Base-by-base conservation (phyloP, 92 coral and sea anemone species). In the Muricea muricata region DNA sequence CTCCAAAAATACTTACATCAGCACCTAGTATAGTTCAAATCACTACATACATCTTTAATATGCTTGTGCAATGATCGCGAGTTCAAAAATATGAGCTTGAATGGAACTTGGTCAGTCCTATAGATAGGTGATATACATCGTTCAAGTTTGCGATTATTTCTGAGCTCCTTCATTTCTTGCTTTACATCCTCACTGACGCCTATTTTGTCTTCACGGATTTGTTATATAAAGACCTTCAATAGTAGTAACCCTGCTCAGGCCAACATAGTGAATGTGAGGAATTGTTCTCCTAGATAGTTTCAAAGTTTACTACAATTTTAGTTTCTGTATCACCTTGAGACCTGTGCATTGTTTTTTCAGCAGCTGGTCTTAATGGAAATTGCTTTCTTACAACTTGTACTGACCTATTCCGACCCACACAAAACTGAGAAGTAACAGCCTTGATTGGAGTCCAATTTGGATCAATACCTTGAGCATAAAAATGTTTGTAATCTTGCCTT, bases 331-430 rank as follows among this genome's bases (percentile, higher is more conserved):
- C 81, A 68, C 87, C 87, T 70, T 83, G 87, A 23, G 82, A 70
- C 15, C 81, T 39, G 34, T 70, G 81, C 13, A 84, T 72, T 13
- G 87, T 84, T 71, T 73, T 84, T 25, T 82, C 88, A 18, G 82
- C 88, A 48, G 88, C 88, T 12, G 82, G 88, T 26, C 75, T 32
- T 7, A 84, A 39, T 24, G 82, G 87, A 57, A 84, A 73, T 11
- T 84, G 82, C 55, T 84, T 84, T 73, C 82, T 73, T 12, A 84
- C 81, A 84, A 37, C 42, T 37, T 37, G 42, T 37, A 9, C 42
- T 4, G 42, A 4, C 9, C 9, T 4, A 9, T 37, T 37, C 9
- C 42, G 4, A 37, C 42, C 42, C 42, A 37, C 42, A 37, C 5
- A 4, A 37, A 37, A 37, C 42, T 37, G 42, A 37, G 42, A 4